Base-by-base conservation (phyloP, 2,888 invertebrate species). In the Noctua janthe region DNA sequence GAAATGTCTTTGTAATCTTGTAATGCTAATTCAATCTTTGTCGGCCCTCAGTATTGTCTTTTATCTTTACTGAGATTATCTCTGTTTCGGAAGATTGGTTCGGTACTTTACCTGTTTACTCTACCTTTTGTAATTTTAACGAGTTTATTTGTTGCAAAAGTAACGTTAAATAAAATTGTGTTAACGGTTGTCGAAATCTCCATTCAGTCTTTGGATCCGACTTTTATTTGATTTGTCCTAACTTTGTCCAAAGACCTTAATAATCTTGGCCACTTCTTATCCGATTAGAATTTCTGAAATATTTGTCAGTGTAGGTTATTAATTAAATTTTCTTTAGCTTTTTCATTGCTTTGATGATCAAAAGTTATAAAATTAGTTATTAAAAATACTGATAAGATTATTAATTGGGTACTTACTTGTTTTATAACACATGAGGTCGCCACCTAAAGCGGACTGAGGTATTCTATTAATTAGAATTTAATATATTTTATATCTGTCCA, bases 11-110 rank as follows among this genome's bases (percentile, higher is more conserved):
- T 90, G 90, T 94, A 93, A 94, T 94, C 94, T 93, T 92, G 93
- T 95, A 94, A 94, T 93, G 94, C 92, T 94, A 94, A 95, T 95
- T 94, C 91, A 93, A 94, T 95, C 94, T 93, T 92, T 93, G 92
- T 91, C 92, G 91, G 93, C 87, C 87, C 89, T 89, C 86, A 88
- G 91, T 91, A 91, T 90, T 93, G 91, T 92, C 89, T 91, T 92
- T 94, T 94, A 94, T 94, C 93, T 93, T 85, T 91, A 90, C 90
- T 87, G 85, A 90, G 93, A 93, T 94, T 91, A 94, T 93, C 89
- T 91, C 89, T 91, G 91, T 92, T 92, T 92, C 92, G 89, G 90
- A 92, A 94, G 93, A 95, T 94, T 92, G 93, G 93, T 93, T 94
- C 90, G 88, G 88, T 92, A 85, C 88, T 90, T 91, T 91, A 91